Evolutionary conservation across 2,113 vertebrate genomes (phyloP).

Genomic region (Isurus oxyrinchus): DNA sequence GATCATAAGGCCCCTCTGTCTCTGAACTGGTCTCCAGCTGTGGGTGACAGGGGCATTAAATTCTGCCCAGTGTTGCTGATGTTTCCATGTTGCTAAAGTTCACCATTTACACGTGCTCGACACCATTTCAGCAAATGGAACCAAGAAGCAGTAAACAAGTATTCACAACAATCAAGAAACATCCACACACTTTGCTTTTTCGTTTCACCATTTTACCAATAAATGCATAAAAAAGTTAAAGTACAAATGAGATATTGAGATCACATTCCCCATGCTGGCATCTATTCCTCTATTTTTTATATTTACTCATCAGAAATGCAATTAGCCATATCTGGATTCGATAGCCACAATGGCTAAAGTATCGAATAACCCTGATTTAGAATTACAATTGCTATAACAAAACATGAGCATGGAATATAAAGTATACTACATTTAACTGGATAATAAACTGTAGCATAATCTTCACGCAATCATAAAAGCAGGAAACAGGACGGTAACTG

Average conservation of each 20-base stretch:
- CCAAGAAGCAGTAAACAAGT: background rate
- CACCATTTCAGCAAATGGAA: background rate
- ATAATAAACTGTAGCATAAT: background rate
- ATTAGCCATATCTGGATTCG: background rate
- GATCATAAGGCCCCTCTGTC: too few species aligned
- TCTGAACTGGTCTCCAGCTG: too few species aligned
- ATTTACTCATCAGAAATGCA: background rate
- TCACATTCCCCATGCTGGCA: background rate
- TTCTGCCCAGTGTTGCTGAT: background rate
- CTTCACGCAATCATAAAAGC: conserved; percentile 15
- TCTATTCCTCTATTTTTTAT: background rate
- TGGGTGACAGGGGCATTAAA: too few species aligned
- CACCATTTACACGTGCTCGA: background rate
- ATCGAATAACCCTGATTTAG: background rate
- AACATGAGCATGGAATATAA: background rate
- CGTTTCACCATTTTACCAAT: background rate
- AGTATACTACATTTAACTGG: background rate
- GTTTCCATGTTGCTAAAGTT: background rate
- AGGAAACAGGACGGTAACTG: background rate
- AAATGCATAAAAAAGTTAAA: background rate
- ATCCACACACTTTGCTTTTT: background rate
- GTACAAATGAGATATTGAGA: background rate
- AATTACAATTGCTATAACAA: background rate
- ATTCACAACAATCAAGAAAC: background rate
- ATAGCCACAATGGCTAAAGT: background rate